phyloP scores from a whole-genome alignment of 1,140 invertebrate genomes.

The Bombus superbus region DNA sequence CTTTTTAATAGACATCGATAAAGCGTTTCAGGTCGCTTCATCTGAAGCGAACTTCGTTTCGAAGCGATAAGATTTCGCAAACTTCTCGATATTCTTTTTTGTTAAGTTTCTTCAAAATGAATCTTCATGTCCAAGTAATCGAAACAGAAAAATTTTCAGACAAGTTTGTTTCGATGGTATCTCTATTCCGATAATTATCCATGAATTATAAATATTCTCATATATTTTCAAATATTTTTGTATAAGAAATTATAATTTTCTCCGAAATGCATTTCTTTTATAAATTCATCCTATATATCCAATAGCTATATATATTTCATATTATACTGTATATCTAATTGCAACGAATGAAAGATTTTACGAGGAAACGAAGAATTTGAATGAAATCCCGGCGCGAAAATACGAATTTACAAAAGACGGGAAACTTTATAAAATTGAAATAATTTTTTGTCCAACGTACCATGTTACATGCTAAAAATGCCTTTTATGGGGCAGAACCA shows the following conservation, averaged over 20 bases:
- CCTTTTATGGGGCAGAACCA: background rate
- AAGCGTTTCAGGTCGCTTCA: background rate
- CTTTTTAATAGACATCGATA: conserved; percentile 1
- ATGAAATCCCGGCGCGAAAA: background rate
- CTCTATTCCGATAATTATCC: too few relatives aligned
- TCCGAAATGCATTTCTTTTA: too few relatives aligned
- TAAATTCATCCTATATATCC: too few relatives aligned
- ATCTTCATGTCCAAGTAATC: background rate
- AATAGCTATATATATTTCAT: too few relatives aligned
- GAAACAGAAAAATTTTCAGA: background rate
- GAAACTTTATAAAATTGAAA: background rate
- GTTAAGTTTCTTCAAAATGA: background rate
- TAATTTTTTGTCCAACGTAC: background rate
- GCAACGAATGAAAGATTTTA: too few relatives aligned
- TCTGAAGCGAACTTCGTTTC: background rate
- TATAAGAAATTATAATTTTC: background rate
- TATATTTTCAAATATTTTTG: background rate
- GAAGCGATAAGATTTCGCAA: background rate
- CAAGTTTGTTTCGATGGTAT: too few relatives aligned
- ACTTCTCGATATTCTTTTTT: background rate
- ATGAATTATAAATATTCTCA: background rate
- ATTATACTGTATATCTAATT: too few relatives aligned
- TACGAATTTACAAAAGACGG: background rate
- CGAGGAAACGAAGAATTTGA: too few relatives aligned
- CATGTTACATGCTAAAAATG: background rate